These are phyloP conservation scores for Epirrhoe alternata DNA, from an alignment of 2,888 invertebrate genomes.

Conservation along the genomic window DNA sequence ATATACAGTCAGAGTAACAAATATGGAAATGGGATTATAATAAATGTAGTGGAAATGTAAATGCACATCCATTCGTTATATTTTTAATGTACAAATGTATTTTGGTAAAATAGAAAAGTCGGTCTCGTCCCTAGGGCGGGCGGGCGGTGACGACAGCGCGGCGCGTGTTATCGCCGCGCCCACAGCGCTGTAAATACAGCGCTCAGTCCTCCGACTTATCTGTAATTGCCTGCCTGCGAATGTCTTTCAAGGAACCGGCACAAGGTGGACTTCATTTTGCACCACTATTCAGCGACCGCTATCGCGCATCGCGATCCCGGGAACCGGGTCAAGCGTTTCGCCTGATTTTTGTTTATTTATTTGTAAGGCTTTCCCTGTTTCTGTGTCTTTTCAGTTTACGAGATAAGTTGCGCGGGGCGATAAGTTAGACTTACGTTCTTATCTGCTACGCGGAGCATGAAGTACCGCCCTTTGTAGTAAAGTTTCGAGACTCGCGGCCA, in stretches of 20 bases:
- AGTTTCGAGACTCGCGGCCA: conserved; percentile 99
- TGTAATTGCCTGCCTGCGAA: conserved; percentile 83
- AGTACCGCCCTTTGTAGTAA: conserved; percentile 97
- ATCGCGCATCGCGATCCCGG: conserved; percentile 65
- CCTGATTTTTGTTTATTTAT: conserved; percentile 65
- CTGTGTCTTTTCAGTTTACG: conserved; percentile 26
- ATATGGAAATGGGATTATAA: conserved; percentile 30
- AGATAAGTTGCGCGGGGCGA: conserved; percentile 29
- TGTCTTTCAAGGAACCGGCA: conserved; percentile 80
- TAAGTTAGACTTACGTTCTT: conserved; percentile 92
- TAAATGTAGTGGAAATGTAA: conserved; percentile 40
- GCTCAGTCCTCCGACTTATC: conserved; percentile 82
- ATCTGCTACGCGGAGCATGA: conserved; percentile 97
- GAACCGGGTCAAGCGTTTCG: conserved; percentile 73
- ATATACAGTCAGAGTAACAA: conserved; percentile 18
- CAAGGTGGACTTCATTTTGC: conserved; percentile 78
- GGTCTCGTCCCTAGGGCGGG: conserved; percentile 41
- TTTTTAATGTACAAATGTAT: conserved; percentile 44
- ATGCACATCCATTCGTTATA: conserved; percentile 38
- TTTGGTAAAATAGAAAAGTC: conserved; percentile 45
- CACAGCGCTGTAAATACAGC: conserved; percentile 78
- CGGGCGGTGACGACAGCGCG: conserved; percentile 40
- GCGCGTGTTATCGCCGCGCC: conserved; percentile 64
- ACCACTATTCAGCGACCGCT: conserved; percentile 72
- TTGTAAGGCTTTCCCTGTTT: conserved; percentile 44